Percentiles rank a stretch among this genome's conserved stretches.
These are phyloP conservation scores for Gila orcuttii DNA, from an alignment of 2,113 vertebrate genomes.

Conservation along the genomic window DNA sequence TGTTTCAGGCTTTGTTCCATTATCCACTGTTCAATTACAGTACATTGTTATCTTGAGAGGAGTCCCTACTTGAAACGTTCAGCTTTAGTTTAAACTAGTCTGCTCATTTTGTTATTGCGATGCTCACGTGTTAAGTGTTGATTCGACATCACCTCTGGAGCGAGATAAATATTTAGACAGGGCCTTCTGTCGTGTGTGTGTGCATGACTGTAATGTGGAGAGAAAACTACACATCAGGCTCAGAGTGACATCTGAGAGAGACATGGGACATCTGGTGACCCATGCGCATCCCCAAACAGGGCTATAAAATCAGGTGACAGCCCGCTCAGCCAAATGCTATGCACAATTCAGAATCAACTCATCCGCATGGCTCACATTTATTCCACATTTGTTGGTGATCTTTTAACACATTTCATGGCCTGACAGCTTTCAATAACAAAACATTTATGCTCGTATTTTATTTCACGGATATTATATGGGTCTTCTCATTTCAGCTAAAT, in stretches of 20 bases:
- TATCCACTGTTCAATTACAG: not conserved
- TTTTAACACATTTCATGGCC: conserved; percentile 31
- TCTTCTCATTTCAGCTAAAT: not conserved
- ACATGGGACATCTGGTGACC: conserved; percentile 52
- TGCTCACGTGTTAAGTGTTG: conserved; percentile 49
- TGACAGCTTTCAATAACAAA: conserved; percentile 39
- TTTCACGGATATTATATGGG: not conserved
- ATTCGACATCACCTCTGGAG: conserved; percentile 50
- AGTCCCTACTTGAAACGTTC: conserved; percentile 22
- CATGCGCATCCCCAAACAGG: conserved; percentile 23
- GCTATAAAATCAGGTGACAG: conserved; percentile 46
- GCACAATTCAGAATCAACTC: conserved; percentile 2
- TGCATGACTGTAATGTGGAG: conserved; percentile 24
- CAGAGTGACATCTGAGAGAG: conserved; percentile 46
- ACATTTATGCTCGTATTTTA: conserved; percentile 10
- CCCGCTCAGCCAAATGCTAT: conserved; percentile 39
- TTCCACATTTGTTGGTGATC: conserved; percentile 29
- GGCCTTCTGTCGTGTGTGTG: conserved; percentile 48
- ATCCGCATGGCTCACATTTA: conserved; percentile 13
- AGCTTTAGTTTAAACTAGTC: conserved; percentile 44
- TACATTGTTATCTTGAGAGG: not conserved
- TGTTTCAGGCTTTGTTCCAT: not conserved
- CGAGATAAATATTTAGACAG: conserved; percentile 60
- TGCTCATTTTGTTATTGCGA: conserved; percentile 41
- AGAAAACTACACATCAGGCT: conserved; percentile 46